A percentile compares a stretch with the other conserved stretches of the same genome.
Evolutionary conservation across 2,113 vertebrate genomes (phyloP).

Genomic region (Glareola pratincola): DNA sequence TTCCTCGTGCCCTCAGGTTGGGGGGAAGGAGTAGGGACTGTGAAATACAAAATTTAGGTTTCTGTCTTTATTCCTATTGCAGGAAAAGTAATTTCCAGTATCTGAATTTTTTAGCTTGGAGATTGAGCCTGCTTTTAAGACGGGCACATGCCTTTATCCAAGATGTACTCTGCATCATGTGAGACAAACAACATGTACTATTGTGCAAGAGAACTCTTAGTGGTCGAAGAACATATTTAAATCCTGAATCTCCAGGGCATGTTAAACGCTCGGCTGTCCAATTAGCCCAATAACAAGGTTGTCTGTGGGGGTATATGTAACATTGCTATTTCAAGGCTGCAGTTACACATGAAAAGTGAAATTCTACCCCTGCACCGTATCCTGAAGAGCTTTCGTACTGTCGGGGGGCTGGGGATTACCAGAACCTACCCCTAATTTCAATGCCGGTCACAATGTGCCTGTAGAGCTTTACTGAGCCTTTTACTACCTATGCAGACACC

Average conservation of each 20-base stretch:
- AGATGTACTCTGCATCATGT: accelerated
- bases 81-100: neutral
- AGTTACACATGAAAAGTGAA: neutral
- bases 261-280: neutral
- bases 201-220: neutral
- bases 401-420: neutral
- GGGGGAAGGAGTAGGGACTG: neutral
- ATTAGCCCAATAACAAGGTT: neutral
- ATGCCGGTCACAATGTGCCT: neutral
- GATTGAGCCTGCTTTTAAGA: neutral
- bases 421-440: neutral
- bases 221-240: neutral
- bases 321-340: neutral
- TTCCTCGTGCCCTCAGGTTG: accelerated
- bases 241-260: neutral
- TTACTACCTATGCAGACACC: neutral
- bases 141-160: neutral
- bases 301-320: neutral
- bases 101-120: neutral
- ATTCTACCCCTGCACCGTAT: neutral
- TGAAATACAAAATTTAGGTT: neutral
- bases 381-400: neutral
- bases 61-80: neutral
- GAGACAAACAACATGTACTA: neutral
- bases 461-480: neutral